Percentiles rank a stretch among this genome's conserved stretches.
Conservation (phyloP, 1,140 invertebrate genomes). For the Hesperophylax magnus region DNA sequence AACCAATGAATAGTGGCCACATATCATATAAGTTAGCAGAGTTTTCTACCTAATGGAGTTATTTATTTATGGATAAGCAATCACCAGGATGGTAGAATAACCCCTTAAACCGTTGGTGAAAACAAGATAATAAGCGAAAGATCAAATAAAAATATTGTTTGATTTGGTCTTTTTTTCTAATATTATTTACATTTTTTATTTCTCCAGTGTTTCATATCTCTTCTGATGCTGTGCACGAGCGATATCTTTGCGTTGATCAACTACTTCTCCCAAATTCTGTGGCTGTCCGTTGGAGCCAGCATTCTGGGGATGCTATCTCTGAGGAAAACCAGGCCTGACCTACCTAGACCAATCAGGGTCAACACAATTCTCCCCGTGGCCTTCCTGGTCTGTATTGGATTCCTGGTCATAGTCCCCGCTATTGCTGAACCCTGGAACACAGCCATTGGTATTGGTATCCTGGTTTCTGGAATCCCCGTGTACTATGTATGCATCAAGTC, state of each 20-base stretch:
- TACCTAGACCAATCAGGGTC: constrained; percentile 86
- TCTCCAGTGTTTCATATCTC: constrained; percentile 79
- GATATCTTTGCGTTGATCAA: constrained; percentile 83
- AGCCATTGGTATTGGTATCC: constrained; percentile 86
- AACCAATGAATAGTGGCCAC: no score
- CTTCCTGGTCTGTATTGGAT: constrained; percentile 88
- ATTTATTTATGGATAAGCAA: no score
- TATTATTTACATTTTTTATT: neutral
- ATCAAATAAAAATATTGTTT: no score
- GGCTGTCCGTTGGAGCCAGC: constrained; percentile 83
- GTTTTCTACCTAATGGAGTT: no score
- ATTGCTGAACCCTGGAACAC: constrained; percentile 85
- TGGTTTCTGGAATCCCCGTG: constrained; percentile 91
- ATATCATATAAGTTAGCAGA: no score
- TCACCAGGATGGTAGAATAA: no score
- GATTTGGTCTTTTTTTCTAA: no score
- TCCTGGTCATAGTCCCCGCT: constrained; percentile 87
- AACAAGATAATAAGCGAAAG: no score
- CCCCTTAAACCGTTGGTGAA: no score
- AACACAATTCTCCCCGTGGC: constrained; percentile 84
- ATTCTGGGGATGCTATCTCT: constrained; percentile 86
- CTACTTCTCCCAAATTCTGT: constrained; percentile 85
- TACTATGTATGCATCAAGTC: constrained; percentile 91
- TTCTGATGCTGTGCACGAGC: constrained; percentile 80
- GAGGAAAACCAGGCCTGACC: constrained; percentile 79